Conservation (phyloP, 2,113 vertebrate species). For the Cololabis saira region DNA sequence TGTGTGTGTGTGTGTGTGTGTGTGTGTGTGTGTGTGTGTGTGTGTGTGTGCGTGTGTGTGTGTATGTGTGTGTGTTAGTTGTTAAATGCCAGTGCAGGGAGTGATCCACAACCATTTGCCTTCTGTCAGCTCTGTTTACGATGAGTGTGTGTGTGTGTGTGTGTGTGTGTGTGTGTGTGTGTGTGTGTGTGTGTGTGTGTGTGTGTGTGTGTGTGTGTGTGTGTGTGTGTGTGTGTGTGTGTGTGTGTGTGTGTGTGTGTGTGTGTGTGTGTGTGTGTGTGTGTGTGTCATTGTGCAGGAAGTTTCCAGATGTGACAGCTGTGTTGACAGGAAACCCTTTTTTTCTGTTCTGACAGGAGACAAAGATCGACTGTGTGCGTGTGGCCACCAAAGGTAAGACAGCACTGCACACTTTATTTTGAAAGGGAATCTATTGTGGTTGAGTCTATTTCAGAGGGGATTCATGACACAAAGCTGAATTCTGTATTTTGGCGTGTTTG, state of each 20-base stretch:
- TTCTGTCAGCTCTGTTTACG: constrained; percentile 66
- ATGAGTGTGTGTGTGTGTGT: constrained; percentile 15
- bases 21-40: too few relatives aligned
- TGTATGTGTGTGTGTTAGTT: too few relatives aligned
- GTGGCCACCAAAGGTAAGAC: constrained; percentile 94
- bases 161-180: constrained; percentile 15
- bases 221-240: too few relatives aligned
- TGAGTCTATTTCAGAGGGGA: background rate
- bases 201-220: too few relatives aligned
- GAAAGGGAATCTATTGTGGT: background rate
- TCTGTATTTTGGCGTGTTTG: too few relatives aligned
- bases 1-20: too few relatives aligned
- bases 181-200: too few relatives aligned
- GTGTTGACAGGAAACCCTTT: constrained; percentile 49
- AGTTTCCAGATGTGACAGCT: constrained; percentile 38
- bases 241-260: too few relatives aligned
- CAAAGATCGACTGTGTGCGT: constrained; percentile 95
- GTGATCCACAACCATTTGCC: constrained; percentile 70
- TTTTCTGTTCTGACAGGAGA: constrained; percentile 86
- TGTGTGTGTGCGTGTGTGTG: too few relatives aligned
- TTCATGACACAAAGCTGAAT: too few relatives aligned
- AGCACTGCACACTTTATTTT: constrained; percentile 17
- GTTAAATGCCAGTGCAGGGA: constrained; percentile 65
- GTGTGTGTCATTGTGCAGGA: background rate
- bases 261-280: too few relatives aligned